Evolutionary conservation across 2,113 vertebrate genomes (phyloP).

Genomic region (Dicrurus megarhynchus): DNA sequence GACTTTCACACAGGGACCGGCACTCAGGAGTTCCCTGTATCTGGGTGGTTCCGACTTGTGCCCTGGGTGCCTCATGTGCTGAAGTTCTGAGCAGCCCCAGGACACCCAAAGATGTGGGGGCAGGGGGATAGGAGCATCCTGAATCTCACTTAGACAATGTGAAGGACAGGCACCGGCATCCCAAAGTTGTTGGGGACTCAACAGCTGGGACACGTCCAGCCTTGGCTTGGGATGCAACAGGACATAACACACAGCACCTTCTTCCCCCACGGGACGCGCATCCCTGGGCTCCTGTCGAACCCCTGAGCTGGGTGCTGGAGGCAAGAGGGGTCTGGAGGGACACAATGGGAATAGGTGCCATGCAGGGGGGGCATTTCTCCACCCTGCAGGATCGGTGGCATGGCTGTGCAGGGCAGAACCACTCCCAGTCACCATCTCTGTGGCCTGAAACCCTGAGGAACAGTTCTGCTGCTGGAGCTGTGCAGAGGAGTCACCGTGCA

Average conservation of each 20-base stretch:
- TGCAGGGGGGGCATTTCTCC: neutral
- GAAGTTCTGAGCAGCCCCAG: rapidly evolving
- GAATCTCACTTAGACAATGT: rapidly evolving
- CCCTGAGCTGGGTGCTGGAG: rapidly evolving
- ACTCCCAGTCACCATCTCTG: rapidly evolving
- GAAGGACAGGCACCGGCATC: neutral
- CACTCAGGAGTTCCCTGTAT: neutral
- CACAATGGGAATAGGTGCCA: rapidly evolving
- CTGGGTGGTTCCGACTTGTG: rapidly evolving
- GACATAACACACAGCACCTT: neutral
- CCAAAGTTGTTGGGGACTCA: neutral
- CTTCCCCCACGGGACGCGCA: rapidly evolving
- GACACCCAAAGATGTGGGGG: neutral
- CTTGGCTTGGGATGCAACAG: neutral
- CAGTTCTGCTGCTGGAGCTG: neutral
- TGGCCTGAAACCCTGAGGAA: neutral
- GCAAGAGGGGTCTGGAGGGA: no score
- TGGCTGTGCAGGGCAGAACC: neutral
- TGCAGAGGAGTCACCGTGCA: rapidly evolving
- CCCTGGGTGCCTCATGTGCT: neutral
- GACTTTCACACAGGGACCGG: rapidly evolving
- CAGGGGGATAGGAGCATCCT: neutral
- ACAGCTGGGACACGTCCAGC: rapidly evolving
- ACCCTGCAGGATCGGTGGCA: rapidly evolving
- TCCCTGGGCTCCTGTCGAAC: neutral